These are phyloP conservation scores for Tubulanus polymorphus DNA, from an alignment of 2,888 invertebrate genomes.

Conservation along the genomic window DNA sequence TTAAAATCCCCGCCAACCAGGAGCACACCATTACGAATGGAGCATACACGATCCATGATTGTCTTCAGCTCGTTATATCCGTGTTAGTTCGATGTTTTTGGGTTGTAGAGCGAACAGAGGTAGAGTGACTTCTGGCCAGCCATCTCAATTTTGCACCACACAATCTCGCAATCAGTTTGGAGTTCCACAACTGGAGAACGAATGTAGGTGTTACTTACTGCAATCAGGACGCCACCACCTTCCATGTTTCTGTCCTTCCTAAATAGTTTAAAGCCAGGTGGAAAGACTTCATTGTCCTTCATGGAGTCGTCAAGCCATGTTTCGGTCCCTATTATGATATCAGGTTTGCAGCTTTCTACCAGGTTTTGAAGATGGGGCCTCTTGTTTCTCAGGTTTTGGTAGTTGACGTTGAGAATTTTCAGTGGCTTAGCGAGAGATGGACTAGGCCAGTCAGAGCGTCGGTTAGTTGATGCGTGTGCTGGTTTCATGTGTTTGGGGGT, in stretches of 20 bases:
- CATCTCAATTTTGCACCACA: not conserved
- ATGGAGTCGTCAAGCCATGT: constrained; percentile 7
- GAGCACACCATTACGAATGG: not conserved
- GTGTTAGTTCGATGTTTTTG: not conserved
- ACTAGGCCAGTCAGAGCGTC: too few species aligned
- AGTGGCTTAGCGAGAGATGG: not conserved
- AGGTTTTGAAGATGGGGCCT: constrained; percentile 6
- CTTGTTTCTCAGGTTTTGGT: constrained; percentile 5
- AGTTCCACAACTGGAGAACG: constrained; percentile 12
- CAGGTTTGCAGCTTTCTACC: constrained; percentile 7
- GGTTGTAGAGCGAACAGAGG: not conserved
- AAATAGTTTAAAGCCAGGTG: constrained; percentile 9
- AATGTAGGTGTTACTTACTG: constrained; percentile 8
- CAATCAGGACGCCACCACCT: constrained; percentile 17
- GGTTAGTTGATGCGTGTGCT: too few species aligned
- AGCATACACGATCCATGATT: too few species aligned
- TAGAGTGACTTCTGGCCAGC: not conserved
- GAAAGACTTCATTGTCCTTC: constrained; percentile 11
- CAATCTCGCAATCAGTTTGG: not conserved
- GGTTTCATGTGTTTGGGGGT: too few species aligned
- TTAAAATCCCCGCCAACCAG: constrained; percentile 5
- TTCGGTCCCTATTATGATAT: constrained; percentile 9
- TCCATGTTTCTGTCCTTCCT: constrained; percentile 13
- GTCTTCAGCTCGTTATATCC: too few species aligned
- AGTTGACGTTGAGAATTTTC: constrained; percentile 8